phyloP scores from a whole-genome alignment of 2,888 invertebrate species.

The Cryptophagus acutangulus region DNA sequence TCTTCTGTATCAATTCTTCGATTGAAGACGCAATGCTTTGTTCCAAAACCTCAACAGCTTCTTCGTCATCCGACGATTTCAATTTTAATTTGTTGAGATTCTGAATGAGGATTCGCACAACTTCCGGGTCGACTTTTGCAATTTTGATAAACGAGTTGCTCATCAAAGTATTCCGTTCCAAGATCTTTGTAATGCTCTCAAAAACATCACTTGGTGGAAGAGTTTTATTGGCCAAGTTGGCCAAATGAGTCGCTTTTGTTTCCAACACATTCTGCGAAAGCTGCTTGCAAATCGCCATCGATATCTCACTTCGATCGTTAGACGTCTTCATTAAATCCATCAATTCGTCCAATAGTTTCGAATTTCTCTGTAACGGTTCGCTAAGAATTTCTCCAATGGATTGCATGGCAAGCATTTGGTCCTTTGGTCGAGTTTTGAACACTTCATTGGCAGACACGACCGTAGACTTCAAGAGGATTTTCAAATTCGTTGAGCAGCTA shows the following conservation, averaged over 20 bases:
- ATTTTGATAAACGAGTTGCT: conserved; percentile 61
- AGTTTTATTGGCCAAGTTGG: conserved; percentile 24
- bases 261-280: conserved; percentile 52
- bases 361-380: conserved; percentile 38
- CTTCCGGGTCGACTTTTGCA: conserved; percentile 55
- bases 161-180: conserved; percentile 59
- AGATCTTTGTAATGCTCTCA: conserved; percentile 59
- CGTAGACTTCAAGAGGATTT: conserved; percentile 44
- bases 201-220: conserved; percentile 51
- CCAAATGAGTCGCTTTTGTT: conserved; percentile 61
- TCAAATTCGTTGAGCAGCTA: conserved; percentile 36
- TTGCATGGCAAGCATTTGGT: conserved; percentile 44
- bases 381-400: conserved; percentile 41
- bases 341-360: conserved; percentile 37
- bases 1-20: conserved; percentile 55
- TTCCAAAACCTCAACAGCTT: conserved; percentile 60
- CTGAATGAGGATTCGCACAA: conserved; percentile 57
- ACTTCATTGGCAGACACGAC: conserved; percentile 45
- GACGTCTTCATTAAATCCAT: conserved; percentile 41
- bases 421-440: conserved; percentile 45
- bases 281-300: conserved; percentile 40
- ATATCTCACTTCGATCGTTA: conserved; percentile 42
- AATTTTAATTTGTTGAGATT: conserved; percentile 59
- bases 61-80: conserved; percentile 55
- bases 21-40: conserved; percentile 64